phyloP scores from a whole-genome alignment of 1,140 invertebrate species.

The Tetramorium parvispinum region DNA sequence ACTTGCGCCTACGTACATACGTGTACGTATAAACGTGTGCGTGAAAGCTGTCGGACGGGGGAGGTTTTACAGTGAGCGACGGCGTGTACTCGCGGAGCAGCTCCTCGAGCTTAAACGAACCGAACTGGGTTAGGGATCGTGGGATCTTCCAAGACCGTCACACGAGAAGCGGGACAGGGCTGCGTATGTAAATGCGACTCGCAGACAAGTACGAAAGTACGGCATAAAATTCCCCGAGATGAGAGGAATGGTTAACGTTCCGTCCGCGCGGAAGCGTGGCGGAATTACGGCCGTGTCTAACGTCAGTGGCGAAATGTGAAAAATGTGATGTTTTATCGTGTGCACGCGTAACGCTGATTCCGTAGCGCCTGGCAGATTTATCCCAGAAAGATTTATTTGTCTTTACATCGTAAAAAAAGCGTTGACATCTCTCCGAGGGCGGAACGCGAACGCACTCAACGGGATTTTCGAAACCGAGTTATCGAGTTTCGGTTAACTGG shows the following conservation, averaged over 20 bases:
- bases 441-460: not conserved
- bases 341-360: constrained; percentile 55
- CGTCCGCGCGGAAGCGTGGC: constrained; percentile 39
- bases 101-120: constrained; percentile 73
- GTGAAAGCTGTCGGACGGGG: constrained; percentile 50
- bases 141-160: constrained; percentile 55
- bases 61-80: constrained; percentile 70
- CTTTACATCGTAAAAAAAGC: constrained; percentile 40
- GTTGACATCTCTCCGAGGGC: not conserved
- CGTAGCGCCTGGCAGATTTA: constrained; percentile 48
- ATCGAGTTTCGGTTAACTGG: not conserved
- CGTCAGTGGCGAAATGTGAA: constrained; percentile 60
- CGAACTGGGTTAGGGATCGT: constrained; percentile 71
- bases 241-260: constrained; percentile 53
- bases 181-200: constrained; percentile 59
- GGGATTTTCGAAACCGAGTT: not conserved
- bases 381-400: constrained; percentile 57
- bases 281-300: constrained; percentile 57
- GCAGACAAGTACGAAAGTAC: constrained; percentile 44
- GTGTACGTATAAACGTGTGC: not conserved
- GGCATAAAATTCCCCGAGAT: constrained; percentile 40
- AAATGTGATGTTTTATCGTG: constrained; percentile 60
- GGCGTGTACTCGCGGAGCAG: constrained; percentile 51
- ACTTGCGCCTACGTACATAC: not conserved
- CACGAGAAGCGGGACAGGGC: constrained; percentile 27